Evolutionary conservation across 2,888 invertebrate species (phyloP), one percentile per base, ranked within the genome.

Genomic region (Carabus problematicus): DNA sequence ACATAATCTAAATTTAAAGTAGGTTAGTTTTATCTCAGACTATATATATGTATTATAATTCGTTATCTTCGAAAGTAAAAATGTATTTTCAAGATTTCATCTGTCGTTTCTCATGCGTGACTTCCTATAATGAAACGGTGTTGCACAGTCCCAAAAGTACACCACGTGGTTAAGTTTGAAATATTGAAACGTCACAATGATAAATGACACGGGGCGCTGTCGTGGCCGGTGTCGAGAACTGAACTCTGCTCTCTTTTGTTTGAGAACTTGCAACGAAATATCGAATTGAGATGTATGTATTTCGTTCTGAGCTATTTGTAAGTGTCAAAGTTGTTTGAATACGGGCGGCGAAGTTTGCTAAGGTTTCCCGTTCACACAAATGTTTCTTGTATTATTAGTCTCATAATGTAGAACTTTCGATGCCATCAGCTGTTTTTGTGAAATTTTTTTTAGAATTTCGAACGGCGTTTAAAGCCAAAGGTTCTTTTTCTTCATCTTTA

Each of bases 151-250:
- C 42, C 64, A 54, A 41, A 52, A 16, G 64, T 63, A 40, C 62
- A 52, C 49, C 47, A 56, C 64, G 64, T 43, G 58, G 64, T 55
- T 18, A 19, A 19, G 40, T 58, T 59, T 59, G 59, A 59, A 66
- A 66, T 66, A 66, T 66, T 66, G 59, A 58, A 66, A 66, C 59
- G 66, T 66, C 66, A 66, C 16, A 42, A 59, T 66, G 66, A 66
- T 66, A 54, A 45, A 66, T 59, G 66, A 66, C 19, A 8, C 29
- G 3, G 6, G 3, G 16, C n/a, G 7, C 8, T 54, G 14, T 54
- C 54, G 18, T 18, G 16, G 16, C 12, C 16, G 47, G n/a, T 47
- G 47, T 16, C 47, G 47, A 47, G 16, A 16, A 47, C 12, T 47
- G 47, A 3, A 11, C 45, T 12, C 45, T 4, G 45, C 7, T n/a